phyloP scores from a whole-genome alignment of 1,140 invertebrate genomes.

The Metopolophium dirhodum region DNA sequence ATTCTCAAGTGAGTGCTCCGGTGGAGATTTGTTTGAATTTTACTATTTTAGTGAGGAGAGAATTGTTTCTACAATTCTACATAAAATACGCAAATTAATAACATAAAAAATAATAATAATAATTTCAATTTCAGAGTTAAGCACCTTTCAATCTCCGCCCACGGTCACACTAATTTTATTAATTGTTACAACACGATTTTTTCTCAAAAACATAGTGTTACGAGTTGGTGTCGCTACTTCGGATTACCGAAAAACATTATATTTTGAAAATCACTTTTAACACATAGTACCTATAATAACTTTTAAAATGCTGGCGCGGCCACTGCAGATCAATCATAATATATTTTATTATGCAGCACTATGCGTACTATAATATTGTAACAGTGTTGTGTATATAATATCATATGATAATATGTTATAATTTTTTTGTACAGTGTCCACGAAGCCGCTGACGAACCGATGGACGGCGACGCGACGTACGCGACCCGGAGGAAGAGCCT shows the following conservation, averaged over 20 bases:
- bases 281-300: background rate
- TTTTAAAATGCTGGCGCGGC: background rate
- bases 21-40: no score
- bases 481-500: background rate
- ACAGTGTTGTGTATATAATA: background rate
- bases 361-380: background rate
- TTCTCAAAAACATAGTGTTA: background rate
- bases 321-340: background rate
- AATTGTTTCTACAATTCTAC: no score
- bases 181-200: background rate
- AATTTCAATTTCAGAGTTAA: no score
- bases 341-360: background rate
- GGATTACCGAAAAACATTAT: background rate
- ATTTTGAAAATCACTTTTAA: background rate
- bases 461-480: slow-evolving; percentile 28
- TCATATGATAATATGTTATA: background rate
- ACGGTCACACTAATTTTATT: no score
- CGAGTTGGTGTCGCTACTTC: background rate
- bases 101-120: no score
- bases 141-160: no score
- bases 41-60: no score
- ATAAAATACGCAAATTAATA: no score
- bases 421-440: slow-evolving; percentile 22
- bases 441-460: slow-evolving; percentile 8
- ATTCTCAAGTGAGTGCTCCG: no score